Evolutionary conservation across 1,140 invertebrate species (phyloP), one percentile per base, ranked within the genome.

Genomic region (Trichonephila clavata): DNA sequence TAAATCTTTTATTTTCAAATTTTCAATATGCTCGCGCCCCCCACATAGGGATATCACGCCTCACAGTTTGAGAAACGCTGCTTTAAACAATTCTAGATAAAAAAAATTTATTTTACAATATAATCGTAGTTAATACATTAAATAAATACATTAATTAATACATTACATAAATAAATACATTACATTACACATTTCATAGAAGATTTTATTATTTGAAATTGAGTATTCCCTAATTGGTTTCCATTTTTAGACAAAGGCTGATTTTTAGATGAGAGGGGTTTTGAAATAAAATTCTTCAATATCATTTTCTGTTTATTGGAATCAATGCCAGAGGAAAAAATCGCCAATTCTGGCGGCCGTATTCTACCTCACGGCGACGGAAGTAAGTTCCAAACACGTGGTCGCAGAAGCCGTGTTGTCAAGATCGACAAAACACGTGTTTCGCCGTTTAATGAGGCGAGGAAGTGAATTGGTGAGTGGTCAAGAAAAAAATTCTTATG

Each of bases 331-430:
- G 1, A 13, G 27, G 24, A 7, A 18, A 16, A 39, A 2, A 1
- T 18, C 16, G 71, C 71, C 71, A 77, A 77, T 32, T 77, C 27
- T 60, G 84, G 27, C 27, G 20, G 16, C 59, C 59, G 32, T 43
- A 50, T 14, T 21, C 20, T 83, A 83, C 39, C 27, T 39, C 27
- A 20, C 27, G 20, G 14, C 20, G 27, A 61, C 68, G 88, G 88
- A 90, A 90, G 71, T 90, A 90, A 90, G 59, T 39, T 14, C 59
- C 13, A 60, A 90, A 90, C 88, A 80, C 88, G 68, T 90, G 88
- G 21, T 80, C 24, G n/a, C 14, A 18, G 68, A 39, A 90, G 57
- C 20, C 24, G 63, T 16, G 88, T 27, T 50, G 27, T 50, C 13
- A 61, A 59, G 27, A 24, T 24, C 50, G 50, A 5, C 50, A 57